A percentile compares a stretch with the other conserved stretches of the same genome.
Conservation (phyloP, 1,140 invertebrate species). For the Drosophila murphyi region DNA sequence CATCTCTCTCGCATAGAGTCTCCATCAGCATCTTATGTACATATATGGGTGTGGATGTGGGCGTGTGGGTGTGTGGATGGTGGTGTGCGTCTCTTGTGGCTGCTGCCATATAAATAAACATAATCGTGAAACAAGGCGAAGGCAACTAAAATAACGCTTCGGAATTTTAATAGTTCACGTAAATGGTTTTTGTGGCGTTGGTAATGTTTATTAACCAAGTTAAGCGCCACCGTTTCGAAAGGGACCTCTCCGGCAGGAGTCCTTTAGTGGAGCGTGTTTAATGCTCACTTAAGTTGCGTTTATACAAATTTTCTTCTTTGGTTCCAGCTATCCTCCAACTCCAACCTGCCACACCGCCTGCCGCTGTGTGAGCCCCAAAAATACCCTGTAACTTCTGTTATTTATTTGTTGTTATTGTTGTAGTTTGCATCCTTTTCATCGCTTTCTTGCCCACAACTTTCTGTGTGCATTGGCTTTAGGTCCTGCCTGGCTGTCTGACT, state of each 20-base stretch:
- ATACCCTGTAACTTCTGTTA: slow-evolving; percentile 41
- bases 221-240: slow-evolving; percentile 45
- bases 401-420: neutral
- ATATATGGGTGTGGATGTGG: neutral
- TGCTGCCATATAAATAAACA: slow-evolving; percentile 72
- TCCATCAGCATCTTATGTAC: neutral
- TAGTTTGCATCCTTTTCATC: slow-evolving; percentile 31
- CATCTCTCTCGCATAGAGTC: neutral
- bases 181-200: slow-evolving; percentile 81
- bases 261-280: slow-evolving; percentile 75
- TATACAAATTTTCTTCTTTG: slow-evolving; percentile 69
- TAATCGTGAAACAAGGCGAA: slow-evolving; percentile 68
- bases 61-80: slow-evolving; percentile 20
- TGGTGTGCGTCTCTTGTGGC: neutral
- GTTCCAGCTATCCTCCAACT: slow-evolving; percentile 16
- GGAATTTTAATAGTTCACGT: slow-evolving; percentile 81
- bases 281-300: slow-evolving; percentile 82
- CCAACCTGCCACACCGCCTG: neutral
- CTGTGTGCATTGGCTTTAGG: slow-evolving; percentile 27
- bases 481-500: slow-evolving; percentile 12
- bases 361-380: slow-evolving; percentile 1
- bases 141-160: slow-evolving; percentile 69
- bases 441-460: slow-evolving; percentile 33
- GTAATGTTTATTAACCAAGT: slow-evolving; percentile 83
- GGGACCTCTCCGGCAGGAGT: slow-evolving; percentile 24